Evolutionary conservation across 1,140 invertebrate species (phyloP).

Genomic region (Stenopsyche tienmushanensis): DNA sequence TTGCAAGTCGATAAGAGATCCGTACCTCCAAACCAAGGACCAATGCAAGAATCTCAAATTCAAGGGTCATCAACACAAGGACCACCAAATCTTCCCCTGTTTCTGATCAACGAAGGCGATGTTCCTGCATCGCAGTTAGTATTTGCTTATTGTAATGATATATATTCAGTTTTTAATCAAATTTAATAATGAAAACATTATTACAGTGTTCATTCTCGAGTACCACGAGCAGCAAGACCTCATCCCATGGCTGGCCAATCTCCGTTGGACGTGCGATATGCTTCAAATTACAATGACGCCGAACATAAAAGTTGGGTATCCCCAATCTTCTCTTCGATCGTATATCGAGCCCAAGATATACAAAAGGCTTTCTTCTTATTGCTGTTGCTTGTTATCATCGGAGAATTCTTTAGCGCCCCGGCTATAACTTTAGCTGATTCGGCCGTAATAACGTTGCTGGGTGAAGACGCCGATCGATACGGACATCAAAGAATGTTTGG

Average conservation of each 20-base stretch:
- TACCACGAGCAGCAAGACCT: slow-evolving; percentile 21
- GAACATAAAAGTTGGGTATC: slow-evolving; percentile 79
- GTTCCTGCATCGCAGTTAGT: slow-evolving; percentile 10
- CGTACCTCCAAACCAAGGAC: slow-evolving; percentile 17
- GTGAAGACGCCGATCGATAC: slow-evolving; percentile 90
- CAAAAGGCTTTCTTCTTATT: slow-evolving; percentile 95
- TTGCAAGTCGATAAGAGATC: slow-evolving; percentile 46
- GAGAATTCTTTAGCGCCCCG: slow-evolving; percentile 97
- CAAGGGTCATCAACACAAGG: slow-evolving; percentile 3
- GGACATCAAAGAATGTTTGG: slow-evolving; percentile 98
- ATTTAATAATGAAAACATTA: neutral
- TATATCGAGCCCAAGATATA: slow-evolving; percentile 85
- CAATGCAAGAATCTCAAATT: too few relatives aligned
- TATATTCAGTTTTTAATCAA: neutral
- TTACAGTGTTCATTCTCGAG: slow-evolving; percentile 21
- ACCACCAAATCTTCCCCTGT: slow-evolving; percentile 26
- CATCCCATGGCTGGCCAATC: slow-evolving; percentile 36
- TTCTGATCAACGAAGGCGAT: slow-evolving; percentile 23
- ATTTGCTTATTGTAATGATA: neutral
- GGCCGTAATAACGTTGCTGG: slow-evolving; percentile 86
- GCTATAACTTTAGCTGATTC: slow-evolving; percentile 96
- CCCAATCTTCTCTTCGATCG: slow-evolving; percentile 90
- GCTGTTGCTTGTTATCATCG: slow-evolving; percentile 88
- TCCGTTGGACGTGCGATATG: slow-evolving; percentile 76
- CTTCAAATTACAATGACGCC: slow-evolving; percentile 78